A percentile compares a stretch with the other conserved stretches of the same genome.
Conservation (phyloP, 2,888 invertebrate genomes). For the Leucoma salicis region DNA sequence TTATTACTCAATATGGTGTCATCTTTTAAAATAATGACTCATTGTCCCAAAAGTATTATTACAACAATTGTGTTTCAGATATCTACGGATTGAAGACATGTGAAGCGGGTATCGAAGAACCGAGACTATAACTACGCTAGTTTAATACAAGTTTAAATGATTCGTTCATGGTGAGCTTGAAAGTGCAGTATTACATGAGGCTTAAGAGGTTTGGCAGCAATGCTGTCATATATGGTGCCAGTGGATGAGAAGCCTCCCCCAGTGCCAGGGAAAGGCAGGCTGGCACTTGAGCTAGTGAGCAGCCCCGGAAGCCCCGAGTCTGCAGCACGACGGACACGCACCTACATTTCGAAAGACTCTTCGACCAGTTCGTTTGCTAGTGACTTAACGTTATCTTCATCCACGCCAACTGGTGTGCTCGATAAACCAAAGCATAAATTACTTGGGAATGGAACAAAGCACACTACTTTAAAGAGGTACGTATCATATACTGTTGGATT, state of each 20-base stretch:
- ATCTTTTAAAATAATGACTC: not conserved
- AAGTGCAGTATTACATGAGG: conserved; percentile 23
- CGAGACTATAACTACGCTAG: conserved; percentile 22
- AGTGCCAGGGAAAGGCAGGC: conserved; percentile 76
- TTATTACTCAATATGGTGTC: not conserved
- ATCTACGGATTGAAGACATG: conserved; percentile 38
- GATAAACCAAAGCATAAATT: conserved; percentile 86
- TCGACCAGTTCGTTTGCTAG: conserved; percentile 87
- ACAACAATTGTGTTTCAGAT: conserved; percentile 51
- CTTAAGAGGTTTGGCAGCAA: conserved; percentile 53
- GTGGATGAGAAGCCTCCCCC: conserved; percentile 89
- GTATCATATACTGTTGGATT: conserved; percentile 24
- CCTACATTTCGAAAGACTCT: conserved; percentile 84
- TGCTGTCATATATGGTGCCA: conserved; percentile 91
- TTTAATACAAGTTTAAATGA: conserved; percentile 21
- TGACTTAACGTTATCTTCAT: conserved; percentile 85
- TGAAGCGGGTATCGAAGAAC: conserved; percentile 3
- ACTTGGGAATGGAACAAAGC: conserved; percentile 86
- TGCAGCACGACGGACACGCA: conserved; percentile 50
- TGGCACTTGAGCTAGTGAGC: conserved; percentile 73
- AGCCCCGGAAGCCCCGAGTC: conserved; percentile 67
- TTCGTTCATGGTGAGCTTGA: conserved; percentile 25
- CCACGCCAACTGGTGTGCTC: conserved; percentile 83
- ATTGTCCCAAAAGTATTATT: conserved; percentile 13
- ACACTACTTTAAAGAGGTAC: conserved; percentile 88